phyloP scores from a whole-genome alignment of 2,113 vertebrate species.

The Ploceus nigricollis region DNA sequence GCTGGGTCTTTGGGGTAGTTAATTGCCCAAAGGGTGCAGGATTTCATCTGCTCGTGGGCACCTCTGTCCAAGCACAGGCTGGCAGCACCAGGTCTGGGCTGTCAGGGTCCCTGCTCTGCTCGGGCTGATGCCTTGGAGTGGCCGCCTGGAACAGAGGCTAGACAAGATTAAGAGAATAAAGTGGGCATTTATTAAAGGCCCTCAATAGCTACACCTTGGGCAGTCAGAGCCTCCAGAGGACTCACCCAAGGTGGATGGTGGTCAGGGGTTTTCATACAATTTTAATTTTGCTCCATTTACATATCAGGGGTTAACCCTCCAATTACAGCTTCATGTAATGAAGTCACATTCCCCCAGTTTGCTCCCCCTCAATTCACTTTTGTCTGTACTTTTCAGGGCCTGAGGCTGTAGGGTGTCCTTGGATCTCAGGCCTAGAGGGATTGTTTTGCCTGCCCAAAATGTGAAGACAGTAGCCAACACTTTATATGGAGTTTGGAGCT shows the following conservation, averaged over 20 bases:
- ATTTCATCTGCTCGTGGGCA: not conserved
- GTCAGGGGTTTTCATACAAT: rapidly evolving
- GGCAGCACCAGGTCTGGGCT: rapidly evolving
- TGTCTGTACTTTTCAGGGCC: not conserved
- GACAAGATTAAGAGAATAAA: no score
- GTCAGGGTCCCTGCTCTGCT: not conserved
- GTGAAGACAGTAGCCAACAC: not conserved
- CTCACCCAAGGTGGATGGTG: rapidly evolving
- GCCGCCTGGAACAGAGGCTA: no score
- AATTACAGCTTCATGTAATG: not conserved
- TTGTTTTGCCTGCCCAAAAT: not conserved
- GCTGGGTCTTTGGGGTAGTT: not conserved
- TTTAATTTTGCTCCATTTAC: no score
- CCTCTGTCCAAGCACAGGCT: not conserved
- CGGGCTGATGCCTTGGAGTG: no score
- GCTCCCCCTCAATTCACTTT: not conserved
- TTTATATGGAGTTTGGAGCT: not conserved
- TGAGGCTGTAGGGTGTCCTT: not conserved
- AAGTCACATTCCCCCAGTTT: not conserved
- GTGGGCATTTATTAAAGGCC: not conserved
- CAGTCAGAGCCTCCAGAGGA: not conserved
- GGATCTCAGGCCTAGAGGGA: not conserved
- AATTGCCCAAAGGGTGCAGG: not conserved
- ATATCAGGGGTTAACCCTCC: not conserved
- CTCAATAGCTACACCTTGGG: not conserved